phyloP scores from a whole-genome alignment of 1,140 invertebrate genomes.

The Papilio dardanus region DNA sequence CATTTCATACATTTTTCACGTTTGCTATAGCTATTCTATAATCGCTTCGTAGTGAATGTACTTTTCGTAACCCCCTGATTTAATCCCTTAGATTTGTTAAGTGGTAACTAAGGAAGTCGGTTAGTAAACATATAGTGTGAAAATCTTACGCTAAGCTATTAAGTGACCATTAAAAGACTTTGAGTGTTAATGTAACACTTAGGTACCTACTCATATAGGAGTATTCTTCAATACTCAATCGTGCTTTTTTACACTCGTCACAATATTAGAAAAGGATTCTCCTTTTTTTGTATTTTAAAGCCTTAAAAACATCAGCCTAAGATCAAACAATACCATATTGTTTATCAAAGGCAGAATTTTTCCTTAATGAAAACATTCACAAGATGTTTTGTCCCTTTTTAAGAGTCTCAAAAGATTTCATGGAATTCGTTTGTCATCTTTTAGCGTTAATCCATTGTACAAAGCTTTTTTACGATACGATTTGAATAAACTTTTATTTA shows the following conservation, averaged over 20 bases:
- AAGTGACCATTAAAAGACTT: no score
- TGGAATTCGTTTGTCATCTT: constrained; percentile 9
- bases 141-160: no score
- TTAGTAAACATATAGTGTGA: no score
- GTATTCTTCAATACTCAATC: not conserved
- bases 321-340: constrained; percentile 23
- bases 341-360: constrained; percentile 21
- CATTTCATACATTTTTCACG: no score
- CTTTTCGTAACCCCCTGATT: no score
- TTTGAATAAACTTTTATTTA: not conserved
- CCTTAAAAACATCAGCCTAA: not conserved
- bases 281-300: constrained; percentile 6
- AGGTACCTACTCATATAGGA: no score
- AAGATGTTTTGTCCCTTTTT: constrained; percentile 22
- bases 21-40: no score
- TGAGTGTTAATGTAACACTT: no score
- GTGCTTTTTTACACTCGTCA: not conserved
- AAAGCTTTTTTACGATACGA: not conserved
- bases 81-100: no score
- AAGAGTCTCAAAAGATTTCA: constrained; percentile 5
- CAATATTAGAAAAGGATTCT: not conserved
- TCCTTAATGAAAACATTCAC: constrained; percentile 15
- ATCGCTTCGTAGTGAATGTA: no score
- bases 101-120: no score
- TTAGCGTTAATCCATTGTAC: not conserved